Evolutionary conservation across 2,113 vertebrate genomes (phyloP).

Genomic region (Oriolus oriolus): DNA sequence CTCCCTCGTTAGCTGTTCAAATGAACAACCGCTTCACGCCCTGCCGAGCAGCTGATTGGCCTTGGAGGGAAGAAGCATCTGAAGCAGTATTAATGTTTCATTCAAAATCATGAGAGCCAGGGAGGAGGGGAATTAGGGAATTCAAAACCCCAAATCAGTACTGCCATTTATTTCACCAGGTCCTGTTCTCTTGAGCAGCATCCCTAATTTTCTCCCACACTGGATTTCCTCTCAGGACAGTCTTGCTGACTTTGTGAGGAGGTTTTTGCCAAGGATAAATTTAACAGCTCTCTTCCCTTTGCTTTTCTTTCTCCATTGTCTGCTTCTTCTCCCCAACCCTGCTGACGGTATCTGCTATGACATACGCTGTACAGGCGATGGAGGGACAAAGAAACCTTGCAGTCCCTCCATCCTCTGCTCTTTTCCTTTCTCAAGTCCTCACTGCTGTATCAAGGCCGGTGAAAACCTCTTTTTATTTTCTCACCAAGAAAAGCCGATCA

Average conservation of each 20-base stretch:
- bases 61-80: constrained; percentile 57
- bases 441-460: not conserved
- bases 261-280: not conserved
- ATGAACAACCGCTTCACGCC: constrained; percentile 44
- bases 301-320: not conserved
- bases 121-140: constrained; percentile 13
- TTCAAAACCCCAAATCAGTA: not conserved
- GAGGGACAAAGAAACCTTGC: not conserved
- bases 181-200: not conserved
- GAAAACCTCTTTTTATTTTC: not conserved
- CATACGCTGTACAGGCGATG: not conserved
- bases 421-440: not conserved
- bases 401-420: not conserved
- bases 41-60: constrained; percentile 61
- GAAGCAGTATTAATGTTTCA: constrained; percentile 64
- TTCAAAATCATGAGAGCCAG: constrained; percentile 30
- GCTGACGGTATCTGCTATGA: not conserved
- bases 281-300: not conserved
- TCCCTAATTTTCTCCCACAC: not conserved
- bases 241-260: not conserved
- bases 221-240: not conserved
- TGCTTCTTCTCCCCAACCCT: not conserved
- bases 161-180: not conserved
- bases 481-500: not conserved
- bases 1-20: constrained; percentile 29